A percentile compares a stretch with the other conserved stretches of the same genome.
These are phyloP conservation scores for Dicycla oo DNA, from an alignment of 2,888 invertebrate species.

Conservation along the genomic window DNA sequence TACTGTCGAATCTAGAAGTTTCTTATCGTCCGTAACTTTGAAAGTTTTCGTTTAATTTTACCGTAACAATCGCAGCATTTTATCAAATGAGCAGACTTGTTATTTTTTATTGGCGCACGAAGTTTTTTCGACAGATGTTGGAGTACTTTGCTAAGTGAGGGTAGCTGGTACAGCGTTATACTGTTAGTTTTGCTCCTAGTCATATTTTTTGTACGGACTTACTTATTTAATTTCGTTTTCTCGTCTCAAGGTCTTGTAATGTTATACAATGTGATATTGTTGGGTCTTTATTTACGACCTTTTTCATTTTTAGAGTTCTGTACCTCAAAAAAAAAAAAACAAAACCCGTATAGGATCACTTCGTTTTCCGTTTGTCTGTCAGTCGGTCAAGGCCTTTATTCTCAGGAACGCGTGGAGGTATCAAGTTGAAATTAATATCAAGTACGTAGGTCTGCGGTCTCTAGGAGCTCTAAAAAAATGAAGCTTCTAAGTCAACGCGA, in stretches of 20 bases:
- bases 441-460: too few species aligned
- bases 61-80: conserved; percentile 61
- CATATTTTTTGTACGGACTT: conserved; percentile 57
- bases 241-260: conserved; percentile 35
- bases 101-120: conserved; percentile 62
- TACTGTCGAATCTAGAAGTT: conserved; percentile 47
- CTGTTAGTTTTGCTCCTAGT: conserved; percentile 54
- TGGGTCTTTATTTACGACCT: conserved; percentile 3
- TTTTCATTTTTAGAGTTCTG: neutral
- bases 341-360: too few species aligned
- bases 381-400: too few species aligned
- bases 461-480: too few species aligned
- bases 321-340: too few species aligned
- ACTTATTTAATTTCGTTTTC: conserved; percentile 53
- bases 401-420: too few species aligned
- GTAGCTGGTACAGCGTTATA: conserved; percentile 52
- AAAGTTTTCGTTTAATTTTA: conserved; percentile 64
- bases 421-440: too few species aligned
- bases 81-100: conserved; percentile 64
- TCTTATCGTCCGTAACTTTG: conserved; percentile 49
- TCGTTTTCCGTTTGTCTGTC: too few species aligned
- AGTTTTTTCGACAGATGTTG: conserved; percentile 68
- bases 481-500: too few species aligned
- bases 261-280: conserved; percentile 18
- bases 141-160: conserved; percentile 61